These are phyloP conservation scores for Colletes collaris DNA, from an alignment of 2,888 invertebrate genomes.

Conservation along the genomic window DNA sequence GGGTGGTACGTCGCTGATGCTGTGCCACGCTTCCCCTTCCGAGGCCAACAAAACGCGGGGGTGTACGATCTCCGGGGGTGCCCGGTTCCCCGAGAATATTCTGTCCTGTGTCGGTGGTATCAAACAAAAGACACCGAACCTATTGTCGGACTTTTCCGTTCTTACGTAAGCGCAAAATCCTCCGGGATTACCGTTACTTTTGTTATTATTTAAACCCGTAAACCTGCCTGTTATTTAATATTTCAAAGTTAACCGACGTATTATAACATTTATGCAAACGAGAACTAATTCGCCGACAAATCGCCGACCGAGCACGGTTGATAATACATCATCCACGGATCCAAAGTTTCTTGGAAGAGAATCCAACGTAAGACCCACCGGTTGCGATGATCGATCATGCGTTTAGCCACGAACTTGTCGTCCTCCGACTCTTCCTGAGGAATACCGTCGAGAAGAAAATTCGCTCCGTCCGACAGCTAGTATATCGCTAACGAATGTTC, in stretches of 20 bases:
- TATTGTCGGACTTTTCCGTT: background rate
- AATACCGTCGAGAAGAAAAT: too few relatives aligned
- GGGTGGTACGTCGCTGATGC: conserved; percentile 37
- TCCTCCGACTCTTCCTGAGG: too few relatives aligned
- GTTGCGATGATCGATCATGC: background rate
- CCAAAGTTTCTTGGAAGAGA: background rate
- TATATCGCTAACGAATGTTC: background rate
- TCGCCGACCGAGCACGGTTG: background rate
- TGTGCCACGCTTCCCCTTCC: conserved; percentile 27
- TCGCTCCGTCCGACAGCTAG: too few relatives aligned
- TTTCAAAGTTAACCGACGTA: too few relatives aligned
- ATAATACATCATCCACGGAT: conserved; percentile 4
- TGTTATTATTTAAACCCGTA: too few relatives aligned
- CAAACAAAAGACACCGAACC: too few relatives aligned
- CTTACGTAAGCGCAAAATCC: background rate
- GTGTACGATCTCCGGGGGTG: conserved; percentile 9
- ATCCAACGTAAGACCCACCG: conserved; percentile 5
- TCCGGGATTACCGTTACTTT: too few relatives aligned
- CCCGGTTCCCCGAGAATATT: conserved; percentile 25
- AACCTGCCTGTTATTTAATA: too few relatives aligned
- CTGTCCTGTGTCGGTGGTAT: background rate
- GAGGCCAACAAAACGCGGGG: conserved; percentile 20
- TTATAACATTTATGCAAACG: too few relatives aligned
- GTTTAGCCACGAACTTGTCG: too few relatives aligned
- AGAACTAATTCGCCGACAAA: background rate